Evolutionary conservation across 2,888 invertebrate species (phyloP).

Genomic region (Heliconius cydno): DNA sequence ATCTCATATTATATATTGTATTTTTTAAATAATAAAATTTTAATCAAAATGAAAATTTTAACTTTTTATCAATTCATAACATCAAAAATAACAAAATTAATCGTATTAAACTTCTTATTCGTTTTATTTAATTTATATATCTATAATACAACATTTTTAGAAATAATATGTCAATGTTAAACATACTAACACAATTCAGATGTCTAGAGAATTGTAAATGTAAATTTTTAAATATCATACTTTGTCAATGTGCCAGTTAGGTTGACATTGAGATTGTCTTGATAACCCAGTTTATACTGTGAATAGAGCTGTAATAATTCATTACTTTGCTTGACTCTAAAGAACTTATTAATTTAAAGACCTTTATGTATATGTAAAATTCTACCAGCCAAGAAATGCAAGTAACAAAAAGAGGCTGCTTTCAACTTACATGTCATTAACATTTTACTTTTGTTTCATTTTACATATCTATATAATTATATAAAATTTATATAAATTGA

Average conservation of each 20-base stretch:
- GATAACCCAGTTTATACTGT: conserved; percentile 55
- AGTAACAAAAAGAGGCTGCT: no score
- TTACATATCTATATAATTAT: no score
- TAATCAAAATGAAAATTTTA: no score
- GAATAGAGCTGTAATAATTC: conserved; percentile 25
- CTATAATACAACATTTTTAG: not conserved
- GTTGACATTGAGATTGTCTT: conserved; percentile 54
- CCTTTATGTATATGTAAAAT: not conserved
- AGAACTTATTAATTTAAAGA: not conserved
- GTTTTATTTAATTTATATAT: not conserved
- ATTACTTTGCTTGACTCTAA: not conserved
- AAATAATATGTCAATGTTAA: not conserved
- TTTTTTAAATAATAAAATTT: not conserved
- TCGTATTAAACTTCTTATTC: not conserved
- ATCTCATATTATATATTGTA: no score
- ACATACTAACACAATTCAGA: not conserved
- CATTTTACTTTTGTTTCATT: no score
- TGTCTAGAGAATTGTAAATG: not conserved
- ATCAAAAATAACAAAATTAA: not conserved
- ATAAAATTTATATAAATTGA: no score
- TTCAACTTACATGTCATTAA: no score
- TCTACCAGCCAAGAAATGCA: no score
- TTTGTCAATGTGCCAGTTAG: conserved; percentile 54
- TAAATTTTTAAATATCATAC: conserved; percentile 23
- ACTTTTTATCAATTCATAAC: not conserved